These are phyloP conservation scores for Troglohyphantes excavatus DNA, from an alignment of 2,888 invertebrate species.

Conservation along the genomic window DNA sequence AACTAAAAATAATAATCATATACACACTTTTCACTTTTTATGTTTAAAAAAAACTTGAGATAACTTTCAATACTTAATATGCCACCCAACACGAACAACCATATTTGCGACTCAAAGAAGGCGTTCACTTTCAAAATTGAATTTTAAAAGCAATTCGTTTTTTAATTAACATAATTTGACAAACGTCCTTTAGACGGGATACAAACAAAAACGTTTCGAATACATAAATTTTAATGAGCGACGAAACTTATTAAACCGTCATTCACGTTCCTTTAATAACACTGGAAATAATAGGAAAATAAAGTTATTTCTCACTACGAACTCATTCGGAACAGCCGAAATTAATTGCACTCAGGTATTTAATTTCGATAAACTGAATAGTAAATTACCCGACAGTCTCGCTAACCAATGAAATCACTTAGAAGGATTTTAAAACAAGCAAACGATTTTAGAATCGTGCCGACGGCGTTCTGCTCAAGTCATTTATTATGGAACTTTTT, in stretches of 20 bases:
- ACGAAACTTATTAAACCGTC: slow-evolving; percentile 1
- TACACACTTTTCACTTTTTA: too few species aligned
- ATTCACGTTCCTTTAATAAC: neutral
- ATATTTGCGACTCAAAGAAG: neutral
- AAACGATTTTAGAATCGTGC: slow-evolving; percentile 44
- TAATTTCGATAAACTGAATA: slow-evolving; percentile 24
- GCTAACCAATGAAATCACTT: slow-evolving; percentile 30
- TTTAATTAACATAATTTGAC: neutral
- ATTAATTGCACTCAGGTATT: slow-evolving; percentile 3
- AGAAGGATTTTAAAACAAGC: slow-evolving; percentile 15
- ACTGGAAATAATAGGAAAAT: neutral
- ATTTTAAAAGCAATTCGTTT: neutral
- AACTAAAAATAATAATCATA: too few species aligned
- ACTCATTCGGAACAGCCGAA: neutral
- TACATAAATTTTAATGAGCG: slow-evolving; percentile 1
- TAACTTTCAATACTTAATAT: too few species aligned
- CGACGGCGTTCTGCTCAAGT: slow-evolving; percentile 21
- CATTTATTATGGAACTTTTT: slow-evolving; percentile 35
- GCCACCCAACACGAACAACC: too few species aligned
- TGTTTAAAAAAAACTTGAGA: too few species aligned
- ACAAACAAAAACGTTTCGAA: neutral
- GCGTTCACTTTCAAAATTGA: slow-evolving; percentile 5
- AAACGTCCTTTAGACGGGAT: slow-evolving; percentile 2
- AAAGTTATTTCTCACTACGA: neutral
- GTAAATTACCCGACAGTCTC: slow-evolving; percentile 24